These are phyloP conservation scores for Melitaea cinxia DNA, from an alignment of 1,140 invertebrate genomes.

Conservation along the genomic window DNA sequence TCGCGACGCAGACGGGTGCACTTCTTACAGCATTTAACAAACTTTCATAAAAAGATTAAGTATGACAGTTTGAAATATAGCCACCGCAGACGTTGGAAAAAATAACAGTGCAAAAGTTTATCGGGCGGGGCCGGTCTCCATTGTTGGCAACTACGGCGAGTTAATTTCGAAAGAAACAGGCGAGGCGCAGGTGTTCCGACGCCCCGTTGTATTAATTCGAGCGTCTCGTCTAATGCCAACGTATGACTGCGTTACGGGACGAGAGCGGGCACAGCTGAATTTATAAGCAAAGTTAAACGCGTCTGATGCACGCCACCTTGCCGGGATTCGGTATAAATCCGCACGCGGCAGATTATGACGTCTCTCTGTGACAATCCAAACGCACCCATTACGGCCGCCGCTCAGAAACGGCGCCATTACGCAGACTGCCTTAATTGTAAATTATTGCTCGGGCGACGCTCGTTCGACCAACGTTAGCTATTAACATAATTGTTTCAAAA, in stretches of 20 bases:
- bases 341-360: conserved; percentile 69
- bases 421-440: conserved; percentile 66
- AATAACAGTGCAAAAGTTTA: conserved; percentile 72
- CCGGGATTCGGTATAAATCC: conserved; percentile 55
- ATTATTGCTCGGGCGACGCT: conserved; percentile 56
- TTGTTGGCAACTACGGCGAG: conserved; percentile 69
- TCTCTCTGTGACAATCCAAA: conserved; percentile 60
- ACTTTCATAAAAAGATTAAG: conserved; percentile 82
- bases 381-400: conserved; percentile 39
- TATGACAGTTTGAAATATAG: conserved; percentile 82
- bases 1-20: conserved; percentile 65
- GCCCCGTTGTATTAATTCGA: conserved; percentile 74
- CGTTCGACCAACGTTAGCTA: conserved; percentile 48
- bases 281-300: conserved; percentile 64
- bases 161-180: conserved; percentile 79
- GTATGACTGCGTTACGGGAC: conserved; percentile 59
- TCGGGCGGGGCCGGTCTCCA: conserved; percentile 57
- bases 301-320: conserved; percentile 33
- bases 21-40: conserved; percentile 72
- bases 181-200: conserved; percentile 69
- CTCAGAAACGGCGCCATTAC: conserved; percentile 51
- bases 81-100: conserved; percentile 68
- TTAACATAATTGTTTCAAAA: conserved; percentile 79
- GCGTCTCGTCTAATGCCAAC: conserved; percentile 71
- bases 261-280: conserved; percentile 56